These are phyloP conservation scores for Hydra vulgaris DNA, from an alignment of 30 jellyfish, hydroid and myxozoan genomes.

Conservation along the genomic window DNA sequence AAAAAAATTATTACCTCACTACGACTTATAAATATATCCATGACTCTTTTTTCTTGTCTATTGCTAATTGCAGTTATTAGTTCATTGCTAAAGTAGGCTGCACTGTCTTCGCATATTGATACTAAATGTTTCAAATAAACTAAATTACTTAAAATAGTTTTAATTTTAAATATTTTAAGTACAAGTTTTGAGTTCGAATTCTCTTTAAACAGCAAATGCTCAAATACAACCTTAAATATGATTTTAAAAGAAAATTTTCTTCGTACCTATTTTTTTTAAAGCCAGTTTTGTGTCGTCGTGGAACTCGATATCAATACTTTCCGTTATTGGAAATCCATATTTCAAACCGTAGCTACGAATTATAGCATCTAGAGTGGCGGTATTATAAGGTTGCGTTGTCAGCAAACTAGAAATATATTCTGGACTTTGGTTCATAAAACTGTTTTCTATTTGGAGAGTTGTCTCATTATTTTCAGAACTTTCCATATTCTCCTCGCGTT, in stretches of 20 bases:
- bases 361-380: constrained; percentile 28
- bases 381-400: constrained; percentile 21
- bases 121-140: background rate
- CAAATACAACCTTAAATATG: no score
- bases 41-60: background rate
- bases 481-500: constrained; percentile 26
- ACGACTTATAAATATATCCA: constrained; percentile 4
- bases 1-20: constrained; percentile 6
- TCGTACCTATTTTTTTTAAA: constrained; percentile 34
- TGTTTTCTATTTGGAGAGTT: constrained; percentile 21
- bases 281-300: constrained; percentile 44
- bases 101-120: constrained; percentile 1
- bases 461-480: constrained; percentile 25
- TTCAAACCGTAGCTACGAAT: constrained; percentile 32
- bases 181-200: no score
- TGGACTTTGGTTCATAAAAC: constrained; percentile 31
- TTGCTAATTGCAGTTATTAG: background rate
- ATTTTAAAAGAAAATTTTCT: no score
- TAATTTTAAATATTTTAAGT: no score
- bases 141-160: no score
- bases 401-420: constrained; percentile 26
- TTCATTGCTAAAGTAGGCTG: constrained; percentile 5
- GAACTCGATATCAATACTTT: constrained; percentile 57
- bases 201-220: no score
- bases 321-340: constrained; percentile 38